Base-by-base conservation (phyloP, 2,113 vertebrate species). In the Coptodon rendalli region DNA sequence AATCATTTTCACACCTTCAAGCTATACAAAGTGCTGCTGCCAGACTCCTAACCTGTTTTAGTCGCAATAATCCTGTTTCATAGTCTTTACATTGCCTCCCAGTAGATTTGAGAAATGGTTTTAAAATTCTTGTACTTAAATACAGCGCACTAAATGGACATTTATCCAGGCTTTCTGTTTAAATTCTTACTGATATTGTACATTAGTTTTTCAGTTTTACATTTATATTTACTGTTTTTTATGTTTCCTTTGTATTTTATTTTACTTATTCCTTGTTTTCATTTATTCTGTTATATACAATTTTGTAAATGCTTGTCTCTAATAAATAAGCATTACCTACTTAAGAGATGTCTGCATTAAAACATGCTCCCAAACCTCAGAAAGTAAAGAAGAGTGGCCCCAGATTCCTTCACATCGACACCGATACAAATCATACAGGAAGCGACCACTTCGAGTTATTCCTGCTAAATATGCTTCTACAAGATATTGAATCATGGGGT, bases 1-100 rank as follows among this genome's bases (percentile, higher is more conserved):
- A 43, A 14, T 43, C 38, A 43, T 43, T 22, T 71, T 27, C 66
- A 43, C 66, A 6, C 66, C 66, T 71, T 24, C 38, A 6, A 71
- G 66, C 36, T 24, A 43, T 27, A 27, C 66, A 71, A 71, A 43
- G 13, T 43, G 66, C n/a, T 71, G 66, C 66, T 71, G 66, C 66
- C 38, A 71, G 38, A 43, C 66, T 43, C 36, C 22, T 9, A 71
- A 16, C 36, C 12, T 22, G n/a, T 43, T 71, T 71, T 43, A 24
- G 3, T 43, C 1, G 1, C 34, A 68, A 22, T 68, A 68, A 68
- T 68, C 66, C n/a, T 24, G n/a, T 43, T 71, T 71, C 38, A 27
- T 43, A 43, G n/a, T 71, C 66, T 43, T 71, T 71, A 43, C 36
- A 3, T 43, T 71, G 66, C 38, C 66, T 73, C 38, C n/a, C 38